Evolutionary conservation across 2,113 vertebrate genomes (phyloP).

Genomic region (Cyphomyrus discorhynchus): DNA sequence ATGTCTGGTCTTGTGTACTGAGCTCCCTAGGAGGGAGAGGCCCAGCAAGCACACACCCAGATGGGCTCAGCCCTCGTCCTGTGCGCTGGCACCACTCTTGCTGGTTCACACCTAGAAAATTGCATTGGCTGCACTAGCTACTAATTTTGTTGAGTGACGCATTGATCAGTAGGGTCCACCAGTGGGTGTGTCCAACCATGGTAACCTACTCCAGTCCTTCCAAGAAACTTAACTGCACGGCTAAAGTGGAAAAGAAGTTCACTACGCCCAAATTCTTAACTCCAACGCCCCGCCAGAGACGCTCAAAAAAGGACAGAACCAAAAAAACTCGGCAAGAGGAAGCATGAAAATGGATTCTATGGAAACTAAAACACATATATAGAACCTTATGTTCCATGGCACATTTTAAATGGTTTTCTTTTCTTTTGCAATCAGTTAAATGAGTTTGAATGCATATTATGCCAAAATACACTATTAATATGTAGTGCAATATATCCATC

Average conservation of each 20-base stretch:
- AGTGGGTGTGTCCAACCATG: neutral
- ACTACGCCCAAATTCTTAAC: neutral
- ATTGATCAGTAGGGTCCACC: neutral
- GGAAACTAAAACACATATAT: neutral
- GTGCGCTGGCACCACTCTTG: neutral
- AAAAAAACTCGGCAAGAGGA: neutral
- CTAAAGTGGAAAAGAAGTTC: neutral
- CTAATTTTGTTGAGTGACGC: conserved; percentile 1
- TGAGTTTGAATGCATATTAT: neutral
- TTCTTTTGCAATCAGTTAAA: neutral
- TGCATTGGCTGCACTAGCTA: neutral
- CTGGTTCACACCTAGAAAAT: neutral
- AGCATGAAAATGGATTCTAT: neutral
- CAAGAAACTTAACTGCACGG: neutral
- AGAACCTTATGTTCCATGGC: neutral
- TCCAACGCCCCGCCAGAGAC: neutral
- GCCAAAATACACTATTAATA: neutral
- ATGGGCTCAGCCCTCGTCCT: neutral
- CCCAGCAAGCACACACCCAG: neutral
- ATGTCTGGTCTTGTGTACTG: conserved; percentile 10
- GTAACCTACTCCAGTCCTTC: neutral
- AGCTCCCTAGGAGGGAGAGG: neutral
- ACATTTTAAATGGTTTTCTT: neutral
- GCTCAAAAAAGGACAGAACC: neutral
- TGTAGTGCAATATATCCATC: neutral